phyloP scores from a whole-genome alignment of 2,888 invertebrate genomes.

The Cantharis rufa region DNA sequence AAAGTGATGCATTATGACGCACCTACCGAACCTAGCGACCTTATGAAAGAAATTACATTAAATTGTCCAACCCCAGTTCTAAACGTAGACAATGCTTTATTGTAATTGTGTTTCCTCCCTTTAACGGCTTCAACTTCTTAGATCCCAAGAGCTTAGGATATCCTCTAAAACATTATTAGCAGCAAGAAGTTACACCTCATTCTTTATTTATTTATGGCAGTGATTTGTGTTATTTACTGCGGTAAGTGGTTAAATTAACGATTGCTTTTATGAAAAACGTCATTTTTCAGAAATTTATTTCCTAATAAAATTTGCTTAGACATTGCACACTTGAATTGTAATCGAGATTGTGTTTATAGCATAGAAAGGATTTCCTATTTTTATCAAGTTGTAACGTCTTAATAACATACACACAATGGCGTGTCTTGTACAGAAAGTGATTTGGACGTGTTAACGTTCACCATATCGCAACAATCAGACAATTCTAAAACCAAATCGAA shows the following conservation, averaged over 20 bases:
- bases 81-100: slow-evolving; percentile 50
- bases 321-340: background rate
- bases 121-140: slow-evolving; percentile 48
- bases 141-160: slow-evolving; percentile 47
- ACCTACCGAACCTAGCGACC: slow-evolving; percentile 32
- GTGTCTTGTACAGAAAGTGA: slow-evolving; percentile 8
- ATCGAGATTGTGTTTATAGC: background rate
- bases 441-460: slow-evolving; percentile 22
- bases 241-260: background rate
- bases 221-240: slow-evolving; percentile 38
- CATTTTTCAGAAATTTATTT: background rate
- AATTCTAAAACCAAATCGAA: slow-evolving; percentile 26
- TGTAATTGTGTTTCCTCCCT: slow-evolving; percentile 51
- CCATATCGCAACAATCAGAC: slow-evolving; percentile 28
- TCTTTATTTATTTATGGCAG: slow-evolving; percentile 47
- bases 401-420: background rate
- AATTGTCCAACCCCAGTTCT: slow-evolving; percentile 45
- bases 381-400: background rate
- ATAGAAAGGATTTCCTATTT: background rate
- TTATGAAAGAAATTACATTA: slow-evolving; percentile 51
- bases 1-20: slow-evolving; percentile 27
- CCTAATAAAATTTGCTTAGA: background rate
- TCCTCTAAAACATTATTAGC: slow-evolving; percentile 52
- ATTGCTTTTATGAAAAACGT: background rate
- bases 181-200: slow-evolving; percentile 45